phyloP scores from a whole-genome alignment of 2,797 vertebrate species.

The Poeciliopsis gracilis region DNA sequence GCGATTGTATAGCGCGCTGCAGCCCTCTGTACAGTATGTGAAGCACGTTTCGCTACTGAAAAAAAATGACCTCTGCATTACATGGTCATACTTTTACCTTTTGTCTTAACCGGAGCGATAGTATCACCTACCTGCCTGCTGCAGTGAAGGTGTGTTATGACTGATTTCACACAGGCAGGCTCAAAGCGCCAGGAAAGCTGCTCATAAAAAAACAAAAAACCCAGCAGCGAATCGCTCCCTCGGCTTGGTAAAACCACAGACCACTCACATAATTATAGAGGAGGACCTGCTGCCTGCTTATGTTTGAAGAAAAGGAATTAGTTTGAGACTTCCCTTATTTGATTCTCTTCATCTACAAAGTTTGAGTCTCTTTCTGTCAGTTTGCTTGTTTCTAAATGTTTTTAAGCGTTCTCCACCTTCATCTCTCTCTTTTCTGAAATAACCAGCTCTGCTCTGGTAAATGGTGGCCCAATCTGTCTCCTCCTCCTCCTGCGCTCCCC shows the following conservation, averaged over 20 bases:
- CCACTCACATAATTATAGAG: conserved; percentile 68
- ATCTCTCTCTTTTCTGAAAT: conserved; percentile 51
- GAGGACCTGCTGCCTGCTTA: conserved; percentile 50
- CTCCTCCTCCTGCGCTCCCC: conserved; percentile 33
- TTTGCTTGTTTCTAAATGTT: conserved; percentile 13
- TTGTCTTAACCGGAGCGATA: conserved; percentile 61
- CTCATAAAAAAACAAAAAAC: conserved; percentile 31
- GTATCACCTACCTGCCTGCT: conserved; percentile 62
- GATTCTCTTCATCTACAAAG: conserved; percentile 27
- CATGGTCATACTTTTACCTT: conserved; percentile 40
- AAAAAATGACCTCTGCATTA: conserved; percentile 67
- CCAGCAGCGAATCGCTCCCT: conserved; percentile 59
- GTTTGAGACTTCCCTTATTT: background rate
- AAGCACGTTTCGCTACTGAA: conserved; percentile 65
- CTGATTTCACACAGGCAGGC: conserved; percentile 68
- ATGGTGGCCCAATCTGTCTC: conserved; percentile 70
- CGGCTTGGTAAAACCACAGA: conserved; percentile 60
- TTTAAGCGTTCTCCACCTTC: conserved; percentile 13
- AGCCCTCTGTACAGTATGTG: conserved; percentile 51
- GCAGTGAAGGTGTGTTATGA: conserved; percentile 70
- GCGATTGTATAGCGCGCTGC: conserved; percentile 51
- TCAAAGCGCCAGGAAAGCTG: conserved; percentile 52
- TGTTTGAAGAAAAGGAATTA: conserved; percentile 27
- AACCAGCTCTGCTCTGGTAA: conserved; percentile 68
- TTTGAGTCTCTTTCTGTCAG: conserved; percentile 4